Base-by-base conservation (phyloP, 2,797 vertebrate species). In the Tolypeutes matacus region DNA sequence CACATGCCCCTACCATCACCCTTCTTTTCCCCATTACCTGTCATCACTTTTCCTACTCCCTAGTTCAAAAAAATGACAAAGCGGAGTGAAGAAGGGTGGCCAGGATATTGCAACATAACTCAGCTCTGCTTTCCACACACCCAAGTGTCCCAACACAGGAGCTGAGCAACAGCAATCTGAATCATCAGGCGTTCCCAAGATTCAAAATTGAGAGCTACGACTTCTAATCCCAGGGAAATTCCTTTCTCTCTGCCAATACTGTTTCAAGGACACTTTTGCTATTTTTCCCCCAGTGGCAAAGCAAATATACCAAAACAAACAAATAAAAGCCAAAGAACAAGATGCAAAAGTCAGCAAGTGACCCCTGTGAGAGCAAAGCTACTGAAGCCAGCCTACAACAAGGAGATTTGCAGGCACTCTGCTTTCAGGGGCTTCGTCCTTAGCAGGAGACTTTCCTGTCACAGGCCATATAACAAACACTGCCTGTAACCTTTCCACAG, bases 51-150 rank as follows among this genome's bases (percentile, higher is more conserved):
- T 25, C 69, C 65, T 78, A 75, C 27, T 70, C 49, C 85, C 88
- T 77, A 87, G 42, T 42, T 82, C 18, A 89, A 73, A 94, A 60
- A 69, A 62, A 0, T 62, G 42, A 94, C n/a, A 89, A 36, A 94
- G 21, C 39, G 70, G 36, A 88, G 5, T 8, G 7, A 95, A 80
- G 67, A 31, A 23, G 42, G 76, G 46, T 56, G 77, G 65, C 34
- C 76, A 84, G 88, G 87, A 82, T 83, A 51, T 65, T 93, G 78
- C 80, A 87, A 87, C 83, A 94, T 10, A 70, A 82, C 36, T 46
- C 27, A 90, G 56, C 76, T 60, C 34, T n/a, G 65, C 76, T 96
- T 95, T 96, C 94, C 60, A 42, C 85, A 96, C 65, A 91, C 36
- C 65, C 29, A 13, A 81, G 81, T 67, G 90, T 86, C 88, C 91